Evolutionary conservation across 2,888 invertebrate genomes (phyloP), one percentile per base, ranked within the genome.

Genomic region (Trisateles emortualis): DNA sequence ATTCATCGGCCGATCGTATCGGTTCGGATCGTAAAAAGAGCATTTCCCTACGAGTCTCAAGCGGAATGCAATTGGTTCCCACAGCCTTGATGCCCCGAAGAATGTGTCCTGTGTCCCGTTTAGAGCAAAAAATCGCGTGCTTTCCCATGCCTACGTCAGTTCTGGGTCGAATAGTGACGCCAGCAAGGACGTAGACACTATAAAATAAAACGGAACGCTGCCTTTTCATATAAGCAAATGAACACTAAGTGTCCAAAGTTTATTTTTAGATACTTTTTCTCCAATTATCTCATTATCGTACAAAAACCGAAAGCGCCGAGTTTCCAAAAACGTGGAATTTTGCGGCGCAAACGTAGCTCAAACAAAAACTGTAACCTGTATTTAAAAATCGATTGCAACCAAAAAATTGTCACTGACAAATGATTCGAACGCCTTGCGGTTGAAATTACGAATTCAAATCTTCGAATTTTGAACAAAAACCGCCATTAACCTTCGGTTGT

Each of bases 341-440:
- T 55, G 53, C 64, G 67, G 56, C 55, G 51, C 64, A 59, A 69
- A 64, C 63, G 66, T 58, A 55, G 53, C 67, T 62, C 57, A 53
- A 41, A 50, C 56, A 69, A 83, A 86, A 86, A 86, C 74, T 76
- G 78, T 83, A 89, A 88, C 89, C 90, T 86, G 90, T 90, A 90
- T 92, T 92, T 92, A 92, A 92, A 92, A 92, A 92, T 92, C 92
- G 92, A 92, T 92, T 90, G 91, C 86, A 87, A 82, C 88, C 86
- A 90, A 92, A 90, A 90, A 91, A 92, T 90, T 92, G 92, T 92
- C 92, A 92, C 90, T 92, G 92, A 92, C 92, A 91, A 92, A 92
- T 92, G 92, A 91, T 91, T 89, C 89, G 87, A 89, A 90, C 87
- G 90, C 84, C 89, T 91, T 90, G 92, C 84, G 92, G 92, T 91